Conservation (phyloP, 2,888 invertebrate genomes). For the Hirtodrosophila cameraria region DNA sequence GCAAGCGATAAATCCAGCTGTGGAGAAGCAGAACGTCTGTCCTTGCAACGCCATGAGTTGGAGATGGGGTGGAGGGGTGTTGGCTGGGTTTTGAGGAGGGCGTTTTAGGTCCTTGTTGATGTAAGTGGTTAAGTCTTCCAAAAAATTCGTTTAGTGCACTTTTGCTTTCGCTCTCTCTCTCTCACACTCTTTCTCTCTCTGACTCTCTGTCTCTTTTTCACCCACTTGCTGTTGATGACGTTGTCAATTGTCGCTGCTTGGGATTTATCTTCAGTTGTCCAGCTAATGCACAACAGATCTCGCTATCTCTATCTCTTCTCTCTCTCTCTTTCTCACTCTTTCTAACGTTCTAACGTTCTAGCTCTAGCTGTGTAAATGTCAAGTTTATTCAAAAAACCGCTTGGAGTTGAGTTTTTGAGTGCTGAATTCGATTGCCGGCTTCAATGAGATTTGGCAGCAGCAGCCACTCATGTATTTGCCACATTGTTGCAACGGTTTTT, state of each 20-base stretch:
- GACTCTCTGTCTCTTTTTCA: too few species aligned
- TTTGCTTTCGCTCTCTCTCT: too few species aligned
- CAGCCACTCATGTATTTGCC: slow-evolving; percentile 33
- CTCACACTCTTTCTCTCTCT: too few species aligned
- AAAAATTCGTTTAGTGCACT: too few species aligned
- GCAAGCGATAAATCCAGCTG: slow-evolving; percentile 84
- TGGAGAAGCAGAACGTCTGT: slow-evolving; percentile 71
- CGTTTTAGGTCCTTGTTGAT: too few species aligned
- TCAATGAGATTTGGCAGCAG: slow-evolving; percentile 33
- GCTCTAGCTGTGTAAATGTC: slow-evolving; percentile 5
- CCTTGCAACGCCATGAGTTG: slow-evolving; percentile 61
- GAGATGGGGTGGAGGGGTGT: background rate
- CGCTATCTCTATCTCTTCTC: background rate
- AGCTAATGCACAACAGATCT: slow-evolving; percentile 44
- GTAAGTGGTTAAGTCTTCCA: background rate
- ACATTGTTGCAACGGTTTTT: slow-evolving; percentile 37
- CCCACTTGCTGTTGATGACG: slow-evolving; percentile 41
- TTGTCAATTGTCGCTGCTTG: slow-evolving; percentile 45
- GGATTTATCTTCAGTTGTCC: slow-evolving; percentile 31
- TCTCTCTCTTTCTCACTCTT: background rate
- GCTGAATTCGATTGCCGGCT: slow-evolving; percentile 38
- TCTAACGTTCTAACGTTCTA: background rate
- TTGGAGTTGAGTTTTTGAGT: slow-evolving; percentile 30
- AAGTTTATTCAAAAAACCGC: slow-evolving; percentile 44
- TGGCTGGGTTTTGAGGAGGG: background rate